Evolutionary conservation across 2,113 vertebrate species (phyloP).

Genomic region (Rhagologus leucostigma): DNA sequence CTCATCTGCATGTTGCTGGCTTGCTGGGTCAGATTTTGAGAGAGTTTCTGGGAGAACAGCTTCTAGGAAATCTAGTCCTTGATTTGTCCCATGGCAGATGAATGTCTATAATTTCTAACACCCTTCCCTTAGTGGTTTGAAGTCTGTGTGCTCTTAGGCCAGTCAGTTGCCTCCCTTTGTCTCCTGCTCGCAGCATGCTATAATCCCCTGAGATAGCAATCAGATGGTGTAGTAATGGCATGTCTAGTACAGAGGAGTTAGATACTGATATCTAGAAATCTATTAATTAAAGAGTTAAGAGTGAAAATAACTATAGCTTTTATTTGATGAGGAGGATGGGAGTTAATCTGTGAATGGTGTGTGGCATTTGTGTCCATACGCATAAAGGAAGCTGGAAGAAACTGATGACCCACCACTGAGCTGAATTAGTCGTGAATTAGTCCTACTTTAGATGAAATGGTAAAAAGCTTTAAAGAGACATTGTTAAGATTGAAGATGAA

Average conservation of each 20-base stretch:
- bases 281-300: not conserved
- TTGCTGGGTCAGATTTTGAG: not conserved
- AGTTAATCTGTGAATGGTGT: not conserved
- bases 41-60: not conserved
- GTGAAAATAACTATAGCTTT: not conserved
- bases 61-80: slow-evolving; percentile 27
- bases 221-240: not conserved
- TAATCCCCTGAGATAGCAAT: not conserved
- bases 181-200: not conserved
- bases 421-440: not conserved
- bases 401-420: not conserved
- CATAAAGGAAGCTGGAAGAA: not conserved
- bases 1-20: not conserved
- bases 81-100: not conserved
- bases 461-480: not conserved
- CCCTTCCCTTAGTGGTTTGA: not conserved
- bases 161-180: not conserved
- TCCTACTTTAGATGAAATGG: not conserved
- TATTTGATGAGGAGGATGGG: not conserved
- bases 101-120: not conserved
- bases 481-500: not conserved
- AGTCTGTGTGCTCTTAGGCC: not conserved
- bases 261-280: not conserved
- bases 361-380: not conserved
- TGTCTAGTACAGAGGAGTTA: not conserved